Evolutionary conservation across 2,113 vertebrate genomes (phyloP), one percentile per base, ranked within the genome.

Genomic region (Siniperca knerii): DNA sequence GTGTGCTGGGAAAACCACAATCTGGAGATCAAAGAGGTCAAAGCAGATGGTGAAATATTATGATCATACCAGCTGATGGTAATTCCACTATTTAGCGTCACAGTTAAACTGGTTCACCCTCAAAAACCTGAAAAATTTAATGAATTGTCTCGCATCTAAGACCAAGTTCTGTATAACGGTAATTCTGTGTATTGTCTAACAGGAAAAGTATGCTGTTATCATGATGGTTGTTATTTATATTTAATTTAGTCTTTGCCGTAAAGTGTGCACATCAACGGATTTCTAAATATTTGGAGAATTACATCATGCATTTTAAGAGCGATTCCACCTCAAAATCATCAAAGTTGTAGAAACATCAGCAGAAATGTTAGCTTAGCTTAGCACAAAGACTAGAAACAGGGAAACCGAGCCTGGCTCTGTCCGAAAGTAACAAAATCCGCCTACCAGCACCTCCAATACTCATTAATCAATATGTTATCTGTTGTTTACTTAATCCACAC

Each of bases 41-140:
- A 82, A 88, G 60, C 62, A 82, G 88, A 44, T 61, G 9, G 33
- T 44, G 55, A 89, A 58, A 61, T 79, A 79, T 65, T 35, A 40
- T 16, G 5, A 35, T 60, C 74, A 44, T 61, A 72, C 71, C 55
- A 85, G 78, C 68, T 77, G 75, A 91, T 85, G 77, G 64, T 35
- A 68, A 64, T 77, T 79, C 29, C 12, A 23, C 23, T 66, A 72
- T 70, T 88, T 62, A 71, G 68, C 42, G 5, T 46, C n/a, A 77
- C 54, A 79, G 9, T 25, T 66, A 55, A 67, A 67, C 20, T 64
- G 23, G n/a, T 72, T 50, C 4, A 55, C 9, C 35, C 48, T 66
- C 29, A 58, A 66, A 54, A 82, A 77, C 42, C 60, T 71, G n/a
- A 37, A 61, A 58, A 72, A 61, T 25, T 11, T 46, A 67, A 21